These are phyloP conservation scores for Ammospiza nelsoni DNA, from an alignment of 2,113 vertebrate species.

Conservation along the genomic window DNA sequence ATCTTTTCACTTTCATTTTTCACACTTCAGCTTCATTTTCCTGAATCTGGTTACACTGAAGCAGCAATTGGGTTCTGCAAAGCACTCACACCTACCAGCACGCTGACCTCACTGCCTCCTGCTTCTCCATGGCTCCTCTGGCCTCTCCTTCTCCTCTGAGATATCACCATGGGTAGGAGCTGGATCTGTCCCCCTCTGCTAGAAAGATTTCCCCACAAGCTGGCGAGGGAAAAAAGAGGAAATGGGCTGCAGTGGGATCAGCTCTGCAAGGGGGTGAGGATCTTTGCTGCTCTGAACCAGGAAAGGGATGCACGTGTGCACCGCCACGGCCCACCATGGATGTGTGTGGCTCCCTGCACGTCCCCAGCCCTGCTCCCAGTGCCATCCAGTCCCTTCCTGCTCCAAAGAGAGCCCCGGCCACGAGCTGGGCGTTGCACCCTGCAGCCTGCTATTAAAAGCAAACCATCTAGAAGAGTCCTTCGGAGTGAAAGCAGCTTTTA, in stretches of 20 bases:
- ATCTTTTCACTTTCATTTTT: constrained; percentile 68
- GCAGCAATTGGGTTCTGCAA: constrained; percentile 36
- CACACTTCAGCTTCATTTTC: constrained; percentile 67
- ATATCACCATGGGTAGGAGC: neutral
- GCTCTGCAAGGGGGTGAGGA: neutral
- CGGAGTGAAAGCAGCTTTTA: constrained; percentile 46
- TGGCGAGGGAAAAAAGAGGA: neutral
- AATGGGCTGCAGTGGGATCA: neutral
- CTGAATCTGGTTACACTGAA: constrained; percentile 33
- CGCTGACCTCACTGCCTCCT: neutral
- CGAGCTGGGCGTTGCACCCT: constrained; percentile 19
- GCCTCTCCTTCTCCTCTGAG: neutral
- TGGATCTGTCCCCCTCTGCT: neutral
- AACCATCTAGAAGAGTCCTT: constrained; percentile 63
- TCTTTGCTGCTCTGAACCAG: neutral
- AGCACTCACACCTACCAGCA: constrained; percentile 1
- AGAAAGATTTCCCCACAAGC: neutral
- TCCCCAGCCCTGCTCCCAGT: neutral
- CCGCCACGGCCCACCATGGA: rapidly evolving
- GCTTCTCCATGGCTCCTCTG: neutral
- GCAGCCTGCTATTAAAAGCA: constrained; percentile 57
- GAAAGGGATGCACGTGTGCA: neutral
- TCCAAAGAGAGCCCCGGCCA: neutral
- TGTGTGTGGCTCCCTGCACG: neutral
- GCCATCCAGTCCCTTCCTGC: neutral